phyloP scores from a whole-genome alignment of 2,113 vertebrate genomes.

The Nyctibius bracteatus region DNA sequence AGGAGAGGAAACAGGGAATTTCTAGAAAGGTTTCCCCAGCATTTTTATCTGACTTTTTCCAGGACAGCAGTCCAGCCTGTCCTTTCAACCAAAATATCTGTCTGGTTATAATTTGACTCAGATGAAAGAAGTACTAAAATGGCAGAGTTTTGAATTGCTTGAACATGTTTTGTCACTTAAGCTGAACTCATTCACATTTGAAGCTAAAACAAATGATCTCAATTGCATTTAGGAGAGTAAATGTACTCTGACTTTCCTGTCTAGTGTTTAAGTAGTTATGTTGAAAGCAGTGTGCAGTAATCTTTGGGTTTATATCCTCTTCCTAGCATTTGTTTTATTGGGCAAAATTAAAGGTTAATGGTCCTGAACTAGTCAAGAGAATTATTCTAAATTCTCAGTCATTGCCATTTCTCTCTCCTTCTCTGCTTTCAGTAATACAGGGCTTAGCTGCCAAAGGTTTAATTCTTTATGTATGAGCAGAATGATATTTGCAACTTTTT shows the following conservation, averaged over 20 bases:
- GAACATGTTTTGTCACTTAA: background rate
- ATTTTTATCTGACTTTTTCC: background rate
- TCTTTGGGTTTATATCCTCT: background rate
- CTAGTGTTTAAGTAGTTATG: background rate
- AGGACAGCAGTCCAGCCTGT: background rate
- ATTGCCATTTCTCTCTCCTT: background rate
- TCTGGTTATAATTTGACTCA: background rate
- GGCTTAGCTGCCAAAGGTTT: background rate
- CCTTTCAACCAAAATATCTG: background rate
- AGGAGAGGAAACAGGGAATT: background rate
- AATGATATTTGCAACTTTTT: background rate
- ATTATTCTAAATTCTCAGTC: background rate
- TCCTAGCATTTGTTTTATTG: background rate
- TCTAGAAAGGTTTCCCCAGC: background rate
- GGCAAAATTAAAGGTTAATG: conserved; percentile 23
- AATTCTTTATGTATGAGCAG: background rate
- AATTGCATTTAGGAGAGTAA: background rate
- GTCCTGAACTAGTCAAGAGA: conserved; percentile 18
- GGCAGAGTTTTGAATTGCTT: background rate
- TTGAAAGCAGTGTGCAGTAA: background rate
- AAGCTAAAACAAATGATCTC: background rate
- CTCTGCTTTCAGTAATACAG: background rate
- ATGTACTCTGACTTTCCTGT: background rate
- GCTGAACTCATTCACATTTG: background rate
- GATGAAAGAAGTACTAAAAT: background rate